Evolutionary conservation across 2,797 vertebrate genomes (phyloP).

Genomic region (Rousettus madagascariensis): DNA sequence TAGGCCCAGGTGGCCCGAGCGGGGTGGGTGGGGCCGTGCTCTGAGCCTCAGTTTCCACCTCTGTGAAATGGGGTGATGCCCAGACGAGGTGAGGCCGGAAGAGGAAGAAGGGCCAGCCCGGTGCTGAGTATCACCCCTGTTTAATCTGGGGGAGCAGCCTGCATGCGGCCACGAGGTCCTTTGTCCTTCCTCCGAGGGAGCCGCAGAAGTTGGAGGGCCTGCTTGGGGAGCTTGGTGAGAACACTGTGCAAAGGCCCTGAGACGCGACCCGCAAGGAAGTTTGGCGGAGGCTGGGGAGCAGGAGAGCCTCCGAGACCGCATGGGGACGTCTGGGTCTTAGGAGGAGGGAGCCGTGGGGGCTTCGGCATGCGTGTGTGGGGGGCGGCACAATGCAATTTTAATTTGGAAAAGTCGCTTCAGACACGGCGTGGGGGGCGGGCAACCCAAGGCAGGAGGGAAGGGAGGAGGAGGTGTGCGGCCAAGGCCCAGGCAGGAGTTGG

Average conservation of each 20-base stretch:
- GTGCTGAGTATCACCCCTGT: not conserved
- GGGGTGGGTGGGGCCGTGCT: rapidly evolving
- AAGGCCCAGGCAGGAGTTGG: not conserved
- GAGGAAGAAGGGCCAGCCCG: not conserved
- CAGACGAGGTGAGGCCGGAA: rapidly evolving
- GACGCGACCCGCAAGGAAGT: not conserved
- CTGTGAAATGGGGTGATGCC: not conserved
- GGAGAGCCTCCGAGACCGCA: not conserved
- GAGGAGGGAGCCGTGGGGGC: not conserved
- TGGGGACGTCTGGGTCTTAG: not conserved
- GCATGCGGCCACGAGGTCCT: not conserved
- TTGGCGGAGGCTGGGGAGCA: not conserved
- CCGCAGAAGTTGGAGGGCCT: not conserved
- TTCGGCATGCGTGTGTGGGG: not conserved
- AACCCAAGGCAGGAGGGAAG: not conserved
- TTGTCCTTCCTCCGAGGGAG: not conserved
- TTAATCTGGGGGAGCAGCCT: no score
- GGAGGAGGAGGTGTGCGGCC: not conserved
- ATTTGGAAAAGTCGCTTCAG: not conserved
- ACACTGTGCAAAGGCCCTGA: not conserved
- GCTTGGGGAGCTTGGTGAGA: not conserved
- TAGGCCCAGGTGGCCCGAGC: rapidly evolving
- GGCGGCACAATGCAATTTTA: no score
- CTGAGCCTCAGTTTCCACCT: not conserved
- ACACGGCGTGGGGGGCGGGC: not conserved